These are phyloP conservation scores for Nesoenas mayeri DNA, from an alignment of 2,113 vertebrate species.

Conservation along the genomic window DNA sequence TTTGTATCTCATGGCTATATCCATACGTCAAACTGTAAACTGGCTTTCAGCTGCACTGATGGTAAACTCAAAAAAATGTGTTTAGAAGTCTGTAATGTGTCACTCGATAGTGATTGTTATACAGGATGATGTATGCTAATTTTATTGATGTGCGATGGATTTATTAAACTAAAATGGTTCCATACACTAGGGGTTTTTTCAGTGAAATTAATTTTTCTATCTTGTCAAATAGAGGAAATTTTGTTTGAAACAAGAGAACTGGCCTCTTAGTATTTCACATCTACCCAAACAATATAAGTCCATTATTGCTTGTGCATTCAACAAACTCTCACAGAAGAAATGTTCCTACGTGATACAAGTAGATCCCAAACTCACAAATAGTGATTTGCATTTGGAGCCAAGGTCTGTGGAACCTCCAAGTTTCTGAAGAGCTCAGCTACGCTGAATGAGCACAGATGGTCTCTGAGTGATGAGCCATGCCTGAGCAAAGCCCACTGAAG, in stretches of 20 bases:
- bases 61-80: neutral
- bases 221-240: neutral
- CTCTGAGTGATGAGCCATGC: neutral
- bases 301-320: neutral
- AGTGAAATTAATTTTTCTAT: constrained; percentile 20
- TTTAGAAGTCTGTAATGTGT: neutral
- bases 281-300: neutral
- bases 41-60: neutral
- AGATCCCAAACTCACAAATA: neutral
- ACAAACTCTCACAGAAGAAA: neutral
- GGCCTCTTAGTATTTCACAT: neutral
- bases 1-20: accelerated
- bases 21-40: neutral
- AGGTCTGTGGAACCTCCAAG: neutral
- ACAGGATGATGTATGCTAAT: neutral
- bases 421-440: neutral
- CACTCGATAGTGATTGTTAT: neutral
- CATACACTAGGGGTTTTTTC: neutral
- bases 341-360: neutral
- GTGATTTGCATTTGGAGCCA: neutral
- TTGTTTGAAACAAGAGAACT: neutral
- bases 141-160: neutral
- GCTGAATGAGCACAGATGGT: neutral
- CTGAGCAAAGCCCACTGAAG: neutral
- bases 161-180: neutral